Evolutionary conservation across 2,797 vertebrate genomes (phyloP).

Genomic region (Picus viridis): DNA sequence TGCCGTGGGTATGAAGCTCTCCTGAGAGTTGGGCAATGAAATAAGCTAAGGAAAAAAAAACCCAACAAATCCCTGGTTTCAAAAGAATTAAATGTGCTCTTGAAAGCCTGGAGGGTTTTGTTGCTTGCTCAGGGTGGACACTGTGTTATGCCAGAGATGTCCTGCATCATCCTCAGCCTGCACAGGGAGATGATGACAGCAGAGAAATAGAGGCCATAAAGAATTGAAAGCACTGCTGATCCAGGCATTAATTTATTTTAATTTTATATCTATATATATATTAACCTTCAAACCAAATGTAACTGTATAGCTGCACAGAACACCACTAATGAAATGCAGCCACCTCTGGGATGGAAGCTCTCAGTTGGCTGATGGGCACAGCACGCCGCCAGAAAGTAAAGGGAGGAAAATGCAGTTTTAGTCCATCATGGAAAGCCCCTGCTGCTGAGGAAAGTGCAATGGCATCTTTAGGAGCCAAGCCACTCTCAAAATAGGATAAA

Average conservation of each 20-base stretch:
- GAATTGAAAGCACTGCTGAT: constrained; percentile 27
- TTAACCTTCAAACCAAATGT: constrained; percentile 23
- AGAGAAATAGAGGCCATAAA: constrained; percentile 7
- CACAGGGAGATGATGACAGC: background rate
- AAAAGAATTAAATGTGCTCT: constrained; percentile 40
- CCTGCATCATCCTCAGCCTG: background rate
- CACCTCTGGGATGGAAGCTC: constrained; percentile 54
- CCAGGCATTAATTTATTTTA: constrained; percentile 20
- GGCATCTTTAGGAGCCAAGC: constrained; percentile 33
- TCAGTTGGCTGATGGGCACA: constrained; percentile 63
- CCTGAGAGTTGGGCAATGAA: constrained; percentile 13
- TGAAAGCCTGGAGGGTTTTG: background rate
- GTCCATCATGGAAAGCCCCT: constrained; percentile 41
- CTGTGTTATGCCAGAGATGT: background rate
- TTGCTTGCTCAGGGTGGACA: background rate
- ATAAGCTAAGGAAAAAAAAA: background rate
- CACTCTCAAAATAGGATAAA: constrained; percentile 25
- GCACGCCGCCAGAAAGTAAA: constrained; percentile 47
- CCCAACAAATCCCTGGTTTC: background rate
- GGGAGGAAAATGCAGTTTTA: constrained; percentile 50
- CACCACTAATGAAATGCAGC: constrained; percentile 51
- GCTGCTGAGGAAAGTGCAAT: constrained; percentile 55
- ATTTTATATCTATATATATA: too few species aligned
- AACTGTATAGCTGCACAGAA: background rate
- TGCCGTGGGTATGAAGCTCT: constrained; percentile 1